A percentile compares a stretch with the other conserved stretches of the same genome.
Evolutionary conservation across 2,797 vertebrate genomes (phyloP).

Genomic region (Clamator glandarius): DNA sequence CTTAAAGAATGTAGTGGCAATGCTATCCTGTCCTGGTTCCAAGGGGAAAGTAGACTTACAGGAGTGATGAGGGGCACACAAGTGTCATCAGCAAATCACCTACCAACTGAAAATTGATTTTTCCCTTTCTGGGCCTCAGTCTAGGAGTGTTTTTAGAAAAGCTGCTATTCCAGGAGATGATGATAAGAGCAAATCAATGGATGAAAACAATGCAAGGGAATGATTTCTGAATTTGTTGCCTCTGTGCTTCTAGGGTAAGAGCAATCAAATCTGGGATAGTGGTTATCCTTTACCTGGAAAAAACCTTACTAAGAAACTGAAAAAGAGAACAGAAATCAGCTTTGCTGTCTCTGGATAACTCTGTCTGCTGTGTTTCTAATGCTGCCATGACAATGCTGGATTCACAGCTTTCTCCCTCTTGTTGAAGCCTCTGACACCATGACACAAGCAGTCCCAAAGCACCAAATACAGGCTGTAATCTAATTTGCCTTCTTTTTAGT

Average conservation of each 20-base stretch:
- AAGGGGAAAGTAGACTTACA: background rate
- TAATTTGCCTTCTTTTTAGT: conserved; percentile 27
- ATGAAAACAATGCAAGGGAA: background rate
- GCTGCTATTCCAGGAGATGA: background rate
- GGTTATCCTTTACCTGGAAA: background rate
- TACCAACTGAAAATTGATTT: background rate
- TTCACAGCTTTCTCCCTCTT: background rate
- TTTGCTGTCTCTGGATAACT: background rate
- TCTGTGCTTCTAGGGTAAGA: background rate
- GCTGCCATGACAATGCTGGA: background rate
- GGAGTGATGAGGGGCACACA: background rate
- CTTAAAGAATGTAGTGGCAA: background rate
- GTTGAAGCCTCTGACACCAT: background rate
- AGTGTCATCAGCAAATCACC: background rate
- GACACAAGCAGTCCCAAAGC: background rate
- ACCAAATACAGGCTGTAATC: background rate
- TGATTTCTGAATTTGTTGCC: background rate
- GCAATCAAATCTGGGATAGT: background rate
- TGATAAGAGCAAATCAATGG: background rate
- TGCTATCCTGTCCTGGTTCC: background rate
- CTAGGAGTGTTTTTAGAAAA: background rate
- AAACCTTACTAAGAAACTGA: background rate
- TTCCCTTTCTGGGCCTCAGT: background rate
- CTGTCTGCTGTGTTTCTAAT: background rate
- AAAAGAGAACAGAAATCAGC: background rate